Evolutionary conservation across 2,888 invertebrate genomes (phyloP).

Genomic region (Rutpela maculata): DNA sequence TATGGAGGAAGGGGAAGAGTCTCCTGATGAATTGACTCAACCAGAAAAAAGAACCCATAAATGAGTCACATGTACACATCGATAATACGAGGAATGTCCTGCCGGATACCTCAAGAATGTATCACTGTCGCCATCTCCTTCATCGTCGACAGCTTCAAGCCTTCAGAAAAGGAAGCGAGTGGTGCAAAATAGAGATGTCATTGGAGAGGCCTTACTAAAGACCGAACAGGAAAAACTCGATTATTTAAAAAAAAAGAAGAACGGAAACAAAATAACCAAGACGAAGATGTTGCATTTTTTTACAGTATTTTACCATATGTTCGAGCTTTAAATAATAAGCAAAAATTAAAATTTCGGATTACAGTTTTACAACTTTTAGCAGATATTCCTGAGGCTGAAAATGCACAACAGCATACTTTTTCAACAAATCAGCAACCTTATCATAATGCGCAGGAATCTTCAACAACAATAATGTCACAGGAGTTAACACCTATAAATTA

Average conservation of each 20-base stretch:
- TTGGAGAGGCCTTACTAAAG: conserved; percentile 32
- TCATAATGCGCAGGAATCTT: background rate
- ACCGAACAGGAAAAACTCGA: conserved; percentile 35
- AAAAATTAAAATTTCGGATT: conserved; percentile 22
- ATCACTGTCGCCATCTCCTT: no score
- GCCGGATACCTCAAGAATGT: background rate
- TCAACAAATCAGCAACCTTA: conserved; percentile 1
- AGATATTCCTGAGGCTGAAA: conserved; percentile 3
- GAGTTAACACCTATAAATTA: no score
- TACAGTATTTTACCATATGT: conserved; percentile 36
- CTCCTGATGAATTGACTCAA: background rate
- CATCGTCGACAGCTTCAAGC: conserved; percentile 13
- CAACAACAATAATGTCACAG: no score
- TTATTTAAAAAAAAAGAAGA: conserved; percentile 10
- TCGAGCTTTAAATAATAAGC: background rate
- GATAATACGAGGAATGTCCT: background rate
- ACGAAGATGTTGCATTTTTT: conserved; percentile 31
- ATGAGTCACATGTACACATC: conserved; percentile 9
- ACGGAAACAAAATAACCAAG: conserved; percentile 5
- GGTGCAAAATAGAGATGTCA: no score
- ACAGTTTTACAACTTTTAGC: conserved; percentile 7
- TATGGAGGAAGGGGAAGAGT: conserved; percentile 9
- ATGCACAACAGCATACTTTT: background rate
- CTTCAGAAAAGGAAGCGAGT: conserved; percentile 12
- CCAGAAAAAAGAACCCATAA: background rate